Conservation (phyloP, 2,888 invertebrate species). For the Drosophila tanythrix region DNA sequence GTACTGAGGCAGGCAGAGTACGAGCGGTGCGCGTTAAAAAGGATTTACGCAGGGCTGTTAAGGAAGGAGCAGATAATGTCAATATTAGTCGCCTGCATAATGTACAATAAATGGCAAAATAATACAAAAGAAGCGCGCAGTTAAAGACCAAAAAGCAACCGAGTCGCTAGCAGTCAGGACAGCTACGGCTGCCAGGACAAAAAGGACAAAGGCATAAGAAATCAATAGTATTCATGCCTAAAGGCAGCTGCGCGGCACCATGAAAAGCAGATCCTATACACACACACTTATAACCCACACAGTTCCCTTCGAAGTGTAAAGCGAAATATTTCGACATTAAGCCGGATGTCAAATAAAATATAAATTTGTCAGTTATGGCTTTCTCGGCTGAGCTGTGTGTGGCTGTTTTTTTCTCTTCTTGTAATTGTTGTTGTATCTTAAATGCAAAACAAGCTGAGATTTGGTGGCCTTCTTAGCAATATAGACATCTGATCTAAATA, state of each 20-base stretch:
- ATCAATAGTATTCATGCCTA: constrained; percentile 70
- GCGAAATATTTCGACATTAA: constrained; percentile 66
- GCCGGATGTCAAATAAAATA: constrained; percentile 80
- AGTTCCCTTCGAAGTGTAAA: constrained; percentile 44
- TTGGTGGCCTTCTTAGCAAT: constrained; percentile 1
- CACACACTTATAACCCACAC: constrained; percentile 5
- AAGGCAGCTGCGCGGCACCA: constrained; percentile 35
- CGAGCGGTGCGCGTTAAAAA: constrained; percentile 34
- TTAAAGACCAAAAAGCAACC: constrained; percentile 31
- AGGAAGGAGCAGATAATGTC: constrained; percentile 78
- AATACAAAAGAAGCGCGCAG: constrained; percentile 68
- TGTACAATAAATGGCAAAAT: constrained; percentile 81
- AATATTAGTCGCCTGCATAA: constrained; percentile 83
- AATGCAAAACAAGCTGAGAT: constrained; percentile 18
- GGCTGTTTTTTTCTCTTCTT: not conserved
- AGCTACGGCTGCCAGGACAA: constrained; percentile 9
- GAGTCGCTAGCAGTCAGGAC: constrained; percentile 19
- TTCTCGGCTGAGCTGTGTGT: constrained; percentile 31
- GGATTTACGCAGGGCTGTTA: constrained; percentile 52
- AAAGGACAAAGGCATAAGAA: constrained; percentile 61
- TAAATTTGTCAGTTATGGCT: constrained; percentile 81
- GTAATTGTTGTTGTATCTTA: constrained; percentile 41
- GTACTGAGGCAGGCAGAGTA: not conserved
- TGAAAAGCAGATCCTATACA: constrained; percentile 39
- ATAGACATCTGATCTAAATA: not conserved